Conservation (phyloP, 2,113 vertebrate species). For the Eudyptes chrysolophus region DNA sequence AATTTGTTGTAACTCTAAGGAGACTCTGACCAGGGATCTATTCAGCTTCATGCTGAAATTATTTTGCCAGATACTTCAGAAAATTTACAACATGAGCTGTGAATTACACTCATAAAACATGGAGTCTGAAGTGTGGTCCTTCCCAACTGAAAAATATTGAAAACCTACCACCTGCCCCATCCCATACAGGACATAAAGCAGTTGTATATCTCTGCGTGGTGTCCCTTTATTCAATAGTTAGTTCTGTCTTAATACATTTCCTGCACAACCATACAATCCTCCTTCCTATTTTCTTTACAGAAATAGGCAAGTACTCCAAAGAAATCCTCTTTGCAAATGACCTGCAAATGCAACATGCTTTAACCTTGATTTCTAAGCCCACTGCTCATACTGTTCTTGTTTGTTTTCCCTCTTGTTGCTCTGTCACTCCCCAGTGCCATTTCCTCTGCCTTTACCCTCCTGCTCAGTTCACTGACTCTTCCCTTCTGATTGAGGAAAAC, state of each 20-base stretch:
- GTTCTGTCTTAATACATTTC: background rate
- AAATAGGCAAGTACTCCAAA: background rate
- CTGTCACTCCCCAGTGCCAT: background rate
- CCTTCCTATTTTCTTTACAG: background rate
- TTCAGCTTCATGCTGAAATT: background rate
- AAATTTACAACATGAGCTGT: background rate
- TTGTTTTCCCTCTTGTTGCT: background rate
- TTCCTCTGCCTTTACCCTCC: background rate
- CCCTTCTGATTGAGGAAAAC: conserved; percentile 29
- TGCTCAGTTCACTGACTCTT: background rate
- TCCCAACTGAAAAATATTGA: rapidly evolving
- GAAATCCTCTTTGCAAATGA: background rate
- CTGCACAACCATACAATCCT: background rate
- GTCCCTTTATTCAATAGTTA: background rate
- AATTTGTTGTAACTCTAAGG: background rate
- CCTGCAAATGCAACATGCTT: background rate
- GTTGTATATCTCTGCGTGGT: rapidly evolving
- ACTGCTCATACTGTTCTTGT: background rate
- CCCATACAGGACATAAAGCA: background rate
- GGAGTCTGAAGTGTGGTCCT: background rate
- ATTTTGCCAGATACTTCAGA: background rate
- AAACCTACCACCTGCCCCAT: background rate
- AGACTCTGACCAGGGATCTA: background rate
- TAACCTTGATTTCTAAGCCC: background rate
- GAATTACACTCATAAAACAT: background rate